These are phyloP conservation scores for Acronicta leporina DNA, from an alignment of 2,888 invertebrate genomes.

Conservation along the genomic window DNA sequence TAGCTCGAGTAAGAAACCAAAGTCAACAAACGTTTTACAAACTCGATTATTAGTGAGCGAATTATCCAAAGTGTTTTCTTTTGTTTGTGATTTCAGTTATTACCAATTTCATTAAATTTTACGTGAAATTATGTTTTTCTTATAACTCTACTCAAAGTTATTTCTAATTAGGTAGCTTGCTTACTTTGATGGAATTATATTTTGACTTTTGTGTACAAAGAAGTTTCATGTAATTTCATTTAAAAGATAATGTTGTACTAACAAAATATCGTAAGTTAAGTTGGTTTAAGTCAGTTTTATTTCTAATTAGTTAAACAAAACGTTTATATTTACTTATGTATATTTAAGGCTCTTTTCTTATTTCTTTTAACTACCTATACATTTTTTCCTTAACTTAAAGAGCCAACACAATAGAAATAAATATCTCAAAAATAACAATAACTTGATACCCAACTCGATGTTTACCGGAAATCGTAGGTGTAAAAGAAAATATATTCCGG, in stretches of 20 bases:
- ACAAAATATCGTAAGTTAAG: background rate
- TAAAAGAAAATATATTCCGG: no score
- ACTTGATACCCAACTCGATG: no score
- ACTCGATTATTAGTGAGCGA: background rate
- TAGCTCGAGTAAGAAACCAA: no score
- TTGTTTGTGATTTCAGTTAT: constrained; percentile 1
- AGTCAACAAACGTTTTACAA: background rate
- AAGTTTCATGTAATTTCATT: background rate
- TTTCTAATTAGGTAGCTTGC: constrained; percentile 18
- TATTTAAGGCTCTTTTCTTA: no score
- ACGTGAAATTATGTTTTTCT: constrained; percentile 2
- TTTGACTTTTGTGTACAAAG: background rate
- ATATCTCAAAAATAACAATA: no score
- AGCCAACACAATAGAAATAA: no score
- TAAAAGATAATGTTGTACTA: background rate
- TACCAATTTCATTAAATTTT: constrained; percentile 18
- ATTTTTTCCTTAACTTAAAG: no score
- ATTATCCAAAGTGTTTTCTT: constrained; percentile 23
- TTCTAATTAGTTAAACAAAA: background rate
- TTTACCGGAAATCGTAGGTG: no score
- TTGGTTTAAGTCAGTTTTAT: background rate
- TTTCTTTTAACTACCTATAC: no score
- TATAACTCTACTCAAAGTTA: constrained; percentile 11
- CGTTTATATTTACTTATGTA: no score
- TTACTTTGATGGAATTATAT: constrained; percentile 10